Base-by-base conservation (phyloP, 2,113 vertebrate species). In the Trematocara unimaculatum region DNA sequence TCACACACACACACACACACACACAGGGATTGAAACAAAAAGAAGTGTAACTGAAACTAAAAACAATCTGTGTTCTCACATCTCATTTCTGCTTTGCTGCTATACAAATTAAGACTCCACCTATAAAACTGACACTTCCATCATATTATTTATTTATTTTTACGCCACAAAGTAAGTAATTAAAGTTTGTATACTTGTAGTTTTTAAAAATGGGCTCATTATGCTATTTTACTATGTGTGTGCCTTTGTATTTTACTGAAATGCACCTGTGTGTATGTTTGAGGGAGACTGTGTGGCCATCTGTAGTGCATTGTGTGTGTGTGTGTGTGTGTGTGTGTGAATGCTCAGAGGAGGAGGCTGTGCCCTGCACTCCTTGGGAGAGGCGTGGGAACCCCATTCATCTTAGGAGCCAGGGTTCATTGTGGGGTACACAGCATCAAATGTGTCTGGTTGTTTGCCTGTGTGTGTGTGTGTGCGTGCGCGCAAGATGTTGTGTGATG, bases 321-420 rank as follows among this genome's bases (percentile, higher is more conserved):
- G 83, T 72, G 78, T 82, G 23, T 56, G 55, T 56, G 54, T 56
- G 23, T 26, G n/a, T 54, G 53, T 85, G 85, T 79, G 83, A 95
- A 93, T 90, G 90, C 90, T 95, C 84, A 88, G 89, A 93, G 91
- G 92, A 94, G 94, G 94, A 91, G 94, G 94, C 92, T 94, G 93
- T 94, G 95, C 93, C 95, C 95, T 96, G 90, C 92, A 81, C 95
- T 96, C 90, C 93, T 94, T 94, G 91, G 90, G 92, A 95, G 94
- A 96, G 95, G 94, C 96, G 96, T 96, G 96, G 96, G 96, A 96
- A 96, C 96, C 94, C 94, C 93, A 96, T 96, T 96, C 95, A 96
- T 91, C 90, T 91, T 77, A 85, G 88, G 88, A 95, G 92, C 90
- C 91, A 90, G 92, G 95, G 94, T 94, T 95, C 93, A 94, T 95